Base-by-base conservation (phyloP, 2,113 vertebrate genomes). In the Colaptes auratus region DNA sequence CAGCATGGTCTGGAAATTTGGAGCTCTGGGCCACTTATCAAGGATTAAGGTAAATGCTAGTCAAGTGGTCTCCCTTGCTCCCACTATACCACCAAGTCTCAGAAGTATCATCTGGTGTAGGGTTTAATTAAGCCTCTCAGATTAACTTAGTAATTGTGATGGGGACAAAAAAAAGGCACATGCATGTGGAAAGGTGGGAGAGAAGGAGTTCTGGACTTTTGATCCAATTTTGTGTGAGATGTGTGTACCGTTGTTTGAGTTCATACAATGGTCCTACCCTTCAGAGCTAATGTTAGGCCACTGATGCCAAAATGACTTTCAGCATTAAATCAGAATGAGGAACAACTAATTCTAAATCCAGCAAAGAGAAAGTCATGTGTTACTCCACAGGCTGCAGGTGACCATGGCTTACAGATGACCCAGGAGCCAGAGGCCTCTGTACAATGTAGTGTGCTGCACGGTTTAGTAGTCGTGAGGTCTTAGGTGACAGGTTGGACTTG, bases 361-460 rank as follows among this genome's bases (percentile, higher is more conserved):
- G 7, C 0, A 1, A 85, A 84, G 72, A 63, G 24, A 70, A 78
- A 82, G 16, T 8, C 11, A 10, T 7, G 1, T n/a, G 6, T 52
- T 10, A 28, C 4, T 66, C 15, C 19, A 25, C 0, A 3, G 42
- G 31, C 42, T 35, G 30, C 30, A 66, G 28, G 18, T 63, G 46
- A 66, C 30, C 7, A 3, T 3, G 4, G 31, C 17, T 65, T 53
- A 76, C 14, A 78, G 67, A 60, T 30, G 24, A 4, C 4, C 1
- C 0, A 30, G 59, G 53, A 83, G 25, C 31, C 73, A 15, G 19
- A 3, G 23, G 0, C 2, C 27, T 39, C 55, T 58, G 53, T 0
- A 2, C 1, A 2, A 8, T 16, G 18, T 21, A 4, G 12, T 7
- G 7, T 0, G 0, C 70, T 67, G 28, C 55, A 8, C 12, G 39